Percentiles rank a stretch among this genome's conserved stretches.
phyloP scores from a whole-genome alignment of 2,797 vertebrate genomes.

The Otolemur crassicaudatus region DNA sequence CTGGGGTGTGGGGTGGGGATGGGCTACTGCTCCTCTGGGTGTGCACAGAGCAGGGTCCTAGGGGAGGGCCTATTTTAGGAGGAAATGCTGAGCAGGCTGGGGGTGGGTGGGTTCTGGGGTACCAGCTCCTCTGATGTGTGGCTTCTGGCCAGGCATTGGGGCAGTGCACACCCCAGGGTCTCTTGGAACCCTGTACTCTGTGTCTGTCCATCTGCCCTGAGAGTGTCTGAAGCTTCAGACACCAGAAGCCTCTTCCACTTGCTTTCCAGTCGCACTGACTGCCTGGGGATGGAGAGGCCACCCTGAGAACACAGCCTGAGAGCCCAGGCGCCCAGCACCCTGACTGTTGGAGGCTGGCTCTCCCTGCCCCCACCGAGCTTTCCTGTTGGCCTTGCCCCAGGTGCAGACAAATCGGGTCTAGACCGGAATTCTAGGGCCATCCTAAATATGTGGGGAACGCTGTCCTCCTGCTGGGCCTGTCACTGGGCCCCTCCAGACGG shows the following conservation, averaged over 20 bases:
- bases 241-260: neutral
- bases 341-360: neutral
- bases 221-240: too few species aligned
- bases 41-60: too few species aligned
- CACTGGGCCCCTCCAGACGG: neutral
- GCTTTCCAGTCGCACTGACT: neutral
- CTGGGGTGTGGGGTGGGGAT: too few species aligned
- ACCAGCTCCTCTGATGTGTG: fast-evolving
- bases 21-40: neutral
- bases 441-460: neutral
- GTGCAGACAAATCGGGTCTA: neutral
- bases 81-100: neutral
- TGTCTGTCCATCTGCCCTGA: neutral
- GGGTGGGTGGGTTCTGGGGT: fast-evolving
- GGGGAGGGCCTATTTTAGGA: neutral
- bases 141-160: too few species aligned
- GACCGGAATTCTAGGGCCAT: neutral
- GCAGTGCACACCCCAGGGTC: neutral
- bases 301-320: too few species aligned
- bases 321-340: neutral
- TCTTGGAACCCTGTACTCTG: neutral
- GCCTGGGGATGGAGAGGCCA: fast-evolving
- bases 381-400: neutral
- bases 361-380: neutral
- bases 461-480: neutral